These are phyloP conservation scores for Hemibagrus wyckioides DNA, from an alignment of 2,113 vertebrate genomes.

Conservation along the genomic window DNA sequence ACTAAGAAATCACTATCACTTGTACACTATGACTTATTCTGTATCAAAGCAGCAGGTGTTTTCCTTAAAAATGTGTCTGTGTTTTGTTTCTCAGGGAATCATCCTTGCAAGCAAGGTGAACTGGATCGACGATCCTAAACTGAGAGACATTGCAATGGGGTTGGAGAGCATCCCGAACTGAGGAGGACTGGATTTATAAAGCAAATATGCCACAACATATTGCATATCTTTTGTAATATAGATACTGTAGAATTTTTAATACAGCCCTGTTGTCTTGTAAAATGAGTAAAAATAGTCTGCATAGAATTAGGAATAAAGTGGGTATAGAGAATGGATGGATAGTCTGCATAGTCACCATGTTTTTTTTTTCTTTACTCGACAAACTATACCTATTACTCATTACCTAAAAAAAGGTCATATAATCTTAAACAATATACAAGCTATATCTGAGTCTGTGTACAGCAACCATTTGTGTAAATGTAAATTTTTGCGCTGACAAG, in stretches of 20 bases:
- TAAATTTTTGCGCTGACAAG: neutral
- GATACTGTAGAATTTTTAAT: neutral
- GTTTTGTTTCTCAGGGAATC: conserved; percentile 63
- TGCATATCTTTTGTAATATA: conserved; percentile 16
- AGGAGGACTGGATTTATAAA: conserved; percentile 3
- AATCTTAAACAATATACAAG: neutral
- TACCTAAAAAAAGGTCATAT: neutral
- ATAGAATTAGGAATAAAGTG: no score
- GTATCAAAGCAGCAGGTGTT: neutral
- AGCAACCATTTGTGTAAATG: neutral
- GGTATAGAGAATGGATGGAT: no score
- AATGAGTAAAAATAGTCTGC: neutral
- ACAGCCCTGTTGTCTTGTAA: neutral
- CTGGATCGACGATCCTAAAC: conserved; percentile 74
- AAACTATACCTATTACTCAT: neutral
- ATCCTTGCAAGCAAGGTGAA: conserved; percentile 73
- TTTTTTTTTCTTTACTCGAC: neutral
- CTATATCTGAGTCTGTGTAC: neutral
- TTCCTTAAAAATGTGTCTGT: neutral
- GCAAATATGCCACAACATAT: neutral
- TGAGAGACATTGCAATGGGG: conserved; percentile 70
- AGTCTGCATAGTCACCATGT: neutral
- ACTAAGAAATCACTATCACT: neutral
- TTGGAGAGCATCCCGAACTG: conserved; percentile 68
- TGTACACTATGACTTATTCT: neutral